Evolutionary conservation across 2,888 invertebrate species (phyloP).

Genomic region (Merodon equestris): DNA sequence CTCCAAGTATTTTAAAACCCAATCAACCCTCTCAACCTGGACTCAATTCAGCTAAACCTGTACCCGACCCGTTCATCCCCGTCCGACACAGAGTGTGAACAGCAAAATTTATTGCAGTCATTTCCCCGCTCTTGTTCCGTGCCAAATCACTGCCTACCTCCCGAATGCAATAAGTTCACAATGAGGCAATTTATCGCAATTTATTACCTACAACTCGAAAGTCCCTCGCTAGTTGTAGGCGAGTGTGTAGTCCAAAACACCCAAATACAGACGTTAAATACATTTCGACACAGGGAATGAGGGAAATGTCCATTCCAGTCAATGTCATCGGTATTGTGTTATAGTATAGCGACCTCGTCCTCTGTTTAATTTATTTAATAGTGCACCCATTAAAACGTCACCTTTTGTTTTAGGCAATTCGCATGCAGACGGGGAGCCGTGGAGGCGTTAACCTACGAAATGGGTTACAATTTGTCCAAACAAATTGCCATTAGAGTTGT

Average conservation of each 20-base stretch:
- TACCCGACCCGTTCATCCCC: too few species aligned
- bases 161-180: conserved; percentile 24
- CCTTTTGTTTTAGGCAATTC: conserved; percentile 30
- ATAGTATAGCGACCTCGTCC: conserved; percentile 18
- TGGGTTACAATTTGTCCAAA: conserved; percentile 26
- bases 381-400: conserved; percentile 56
- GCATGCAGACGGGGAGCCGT: neutral
- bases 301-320: neutral
- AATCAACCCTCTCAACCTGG: too few species aligned
- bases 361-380: conserved; percentile 33
- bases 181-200: conserved; percentile 55
- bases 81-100: too few species aligned
- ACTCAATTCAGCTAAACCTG: too few species aligned
- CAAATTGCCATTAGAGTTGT: too few species aligned
- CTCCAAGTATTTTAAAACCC: too few species aligned
- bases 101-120: too few species aligned
- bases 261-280: conserved; percentile 38
- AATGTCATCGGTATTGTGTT: conserved; percentile 43
- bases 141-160: conserved; percentile 38
- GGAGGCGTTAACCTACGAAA: conserved; percentile 13
- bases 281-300: conserved; percentile 36
- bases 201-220: conserved; percentile 5
- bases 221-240: neutral
- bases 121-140: neutral
- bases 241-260: too few species aligned